phyloP scores from a whole-genome alignment of 2,797 vertebrate species.

The Mus spretus region DNA sequence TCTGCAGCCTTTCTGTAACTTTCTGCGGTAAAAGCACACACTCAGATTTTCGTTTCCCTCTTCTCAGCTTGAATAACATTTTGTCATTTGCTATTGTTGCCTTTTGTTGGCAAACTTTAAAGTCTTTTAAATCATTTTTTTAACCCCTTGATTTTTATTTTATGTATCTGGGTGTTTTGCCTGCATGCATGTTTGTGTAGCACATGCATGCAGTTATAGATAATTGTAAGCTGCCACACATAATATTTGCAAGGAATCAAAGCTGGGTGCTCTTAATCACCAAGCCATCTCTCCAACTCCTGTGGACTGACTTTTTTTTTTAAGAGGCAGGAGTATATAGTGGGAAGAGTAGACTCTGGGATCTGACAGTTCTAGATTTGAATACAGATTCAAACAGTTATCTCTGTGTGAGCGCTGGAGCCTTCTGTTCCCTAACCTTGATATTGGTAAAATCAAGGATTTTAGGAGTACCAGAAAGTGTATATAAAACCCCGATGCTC shows the following conservation, averaged over 20 bases:
- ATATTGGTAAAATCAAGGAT: neutral
- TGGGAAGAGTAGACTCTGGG: conserved; percentile 20
- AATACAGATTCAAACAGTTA: neutral
- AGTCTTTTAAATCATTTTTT: neutral
- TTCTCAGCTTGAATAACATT: conserved; percentile 37
- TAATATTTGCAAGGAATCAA: neutral
- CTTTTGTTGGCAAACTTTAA: neutral
- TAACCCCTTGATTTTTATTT: neutral
- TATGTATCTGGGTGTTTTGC: neutral
- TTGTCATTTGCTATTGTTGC: neutral
- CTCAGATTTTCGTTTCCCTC: neutral
- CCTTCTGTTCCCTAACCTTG: conserved; percentile 19
- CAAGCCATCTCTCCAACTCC: neutral
- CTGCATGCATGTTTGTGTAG: neutral
- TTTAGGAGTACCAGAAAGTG: neutral
- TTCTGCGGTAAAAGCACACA: neutral
- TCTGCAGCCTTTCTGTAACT: neutral
- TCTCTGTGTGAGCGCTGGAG: neutral
- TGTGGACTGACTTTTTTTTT: neutral
- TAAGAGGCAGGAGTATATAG: neutral
- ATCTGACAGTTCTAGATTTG: neutral
- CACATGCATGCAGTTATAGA: neutral
- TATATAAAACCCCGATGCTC: neutral
- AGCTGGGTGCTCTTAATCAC: neutral
- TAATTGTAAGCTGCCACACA: neutral